Evolutionary conservation across 2,797 vertebrate species (phyloP).

Genomic region (Sorex maritimensis): DNA sequence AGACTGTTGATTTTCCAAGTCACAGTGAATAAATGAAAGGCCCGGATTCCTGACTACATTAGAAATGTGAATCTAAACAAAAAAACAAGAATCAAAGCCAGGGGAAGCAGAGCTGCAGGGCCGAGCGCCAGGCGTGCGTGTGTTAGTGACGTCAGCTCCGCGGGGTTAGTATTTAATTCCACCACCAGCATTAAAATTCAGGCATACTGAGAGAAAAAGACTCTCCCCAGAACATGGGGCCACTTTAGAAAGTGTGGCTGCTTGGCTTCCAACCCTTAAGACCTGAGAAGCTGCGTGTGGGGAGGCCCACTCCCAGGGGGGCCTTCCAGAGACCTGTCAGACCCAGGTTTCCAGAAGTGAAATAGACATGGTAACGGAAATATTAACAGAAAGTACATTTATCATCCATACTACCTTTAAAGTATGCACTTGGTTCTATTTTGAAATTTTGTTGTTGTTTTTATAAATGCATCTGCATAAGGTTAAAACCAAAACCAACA

Average conservation of each 20-base stretch:
- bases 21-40: constrained; percentile 60
- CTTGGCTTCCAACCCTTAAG: constrained; percentile 80
- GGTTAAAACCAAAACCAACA: constrained; percentile 62
- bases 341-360: constrained; percentile 81
- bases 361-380: constrained; percentile 77
- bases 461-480: constrained; percentile 29
- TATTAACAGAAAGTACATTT: constrained; percentile 58
- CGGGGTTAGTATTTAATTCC: constrained; percentile 58
- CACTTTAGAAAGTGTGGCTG: constrained; percentile 82
- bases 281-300: constrained; percentile 71
- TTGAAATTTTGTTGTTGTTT: not conserved
- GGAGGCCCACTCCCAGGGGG: constrained; percentile 70
- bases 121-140: not conserved
- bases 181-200: constrained; percentile 41
- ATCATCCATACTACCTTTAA: constrained; percentile 2
- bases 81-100: constrained; percentile 24
- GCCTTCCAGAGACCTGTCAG: constrained; percentile 86
- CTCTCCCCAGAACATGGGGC: constrained; percentile 80
- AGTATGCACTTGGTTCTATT: not conserved
- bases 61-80: constrained; percentile 57
- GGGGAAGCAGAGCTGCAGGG: not conserved
- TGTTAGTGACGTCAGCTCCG: constrained; percentile 55
- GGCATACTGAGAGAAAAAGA: constrained; percentile 39
- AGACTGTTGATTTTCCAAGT: constrained; percentile 19
- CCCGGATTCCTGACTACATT: constrained; percentile 35